Base-by-base conservation (phyloP, 2,888 invertebrate genomes). In the Rhodophaea formosa region DNA sequence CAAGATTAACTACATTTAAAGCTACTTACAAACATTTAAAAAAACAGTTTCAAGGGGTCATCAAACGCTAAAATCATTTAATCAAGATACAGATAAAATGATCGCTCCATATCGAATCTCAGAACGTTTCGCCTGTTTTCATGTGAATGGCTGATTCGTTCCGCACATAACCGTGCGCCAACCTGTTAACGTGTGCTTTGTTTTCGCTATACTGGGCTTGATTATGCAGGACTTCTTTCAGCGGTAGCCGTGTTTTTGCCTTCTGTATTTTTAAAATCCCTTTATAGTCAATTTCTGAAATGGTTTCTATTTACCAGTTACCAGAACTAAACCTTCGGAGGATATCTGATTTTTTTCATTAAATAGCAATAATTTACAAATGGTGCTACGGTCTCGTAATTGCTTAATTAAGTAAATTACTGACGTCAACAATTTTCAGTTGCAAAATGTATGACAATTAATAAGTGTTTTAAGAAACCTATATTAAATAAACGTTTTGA, bases 121-220 rank as follows among this genome's bases (percentile, higher is more conserved):
- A 54, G 46, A 52, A 44, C 12, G 15, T 51, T 49, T 17, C 61
- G 60, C 53, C 54, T 44, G 47, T 59, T 62, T 62, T 49, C 62
- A 62, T 61, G 58, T 49, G 56, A 60, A 62, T 53, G 56, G 12
- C n/a, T 14, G 29, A 42, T 62, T 58, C 10, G 56, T 35, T 53
- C 0, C 51, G 52, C 29, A 49, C 52, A 39, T 52, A 55, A 49
- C 49, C 43, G 15, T 49, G 45, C 52, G 57, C 57, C 55, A 52
- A 46, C 53, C 32, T 42, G 17, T 17, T 45, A n/a, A 39, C 39
- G 2, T 35, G 23, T 29, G 47, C 47, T 49, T 49, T 49, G 47
- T 49, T 7, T 35, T 51, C 32, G 10, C 39, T 12, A 39, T n/a
- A 39, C 12, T 39, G 2, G n/a, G 16, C 7, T 46, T 17, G 32